Percentiles rank a stretch among this genome's conserved stretches.
Evolutionary conservation across 2,113 vertebrate genomes (phyloP).

Genomic region (Malaclemys terrapin): DNA sequence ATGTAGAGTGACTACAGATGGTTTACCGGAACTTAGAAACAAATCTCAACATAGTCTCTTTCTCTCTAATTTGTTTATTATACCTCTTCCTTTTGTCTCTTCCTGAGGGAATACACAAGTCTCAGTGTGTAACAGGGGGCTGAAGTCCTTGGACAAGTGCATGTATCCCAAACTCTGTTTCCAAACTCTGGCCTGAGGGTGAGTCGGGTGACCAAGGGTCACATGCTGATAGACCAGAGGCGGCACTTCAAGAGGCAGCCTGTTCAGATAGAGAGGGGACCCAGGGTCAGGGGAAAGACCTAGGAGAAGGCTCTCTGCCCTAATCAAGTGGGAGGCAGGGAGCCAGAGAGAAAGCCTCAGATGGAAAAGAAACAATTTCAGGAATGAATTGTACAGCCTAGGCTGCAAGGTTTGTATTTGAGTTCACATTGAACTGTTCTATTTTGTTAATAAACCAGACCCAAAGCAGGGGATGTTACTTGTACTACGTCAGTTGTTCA

Average conservation of each 20-base stretch:
- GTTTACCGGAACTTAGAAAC: conserved; percentile 28
- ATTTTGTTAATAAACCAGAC: neutral
- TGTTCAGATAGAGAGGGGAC: accelerated
- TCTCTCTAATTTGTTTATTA: accelerated
- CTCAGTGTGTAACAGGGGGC: accelerated
- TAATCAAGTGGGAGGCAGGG: accelerated
- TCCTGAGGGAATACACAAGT: neutral
- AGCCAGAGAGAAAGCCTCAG: accelerated
- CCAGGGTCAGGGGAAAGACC: neutral
- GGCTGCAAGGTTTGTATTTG: neutral
- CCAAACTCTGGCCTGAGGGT: accelerated
- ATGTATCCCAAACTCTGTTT: neutral
- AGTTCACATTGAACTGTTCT: neutral
- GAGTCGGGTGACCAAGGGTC: neutral
- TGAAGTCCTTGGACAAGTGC: accelerated
- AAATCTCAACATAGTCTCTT: neutral
- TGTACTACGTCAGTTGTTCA: neutral
- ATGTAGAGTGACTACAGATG: conserved; percentile 1
- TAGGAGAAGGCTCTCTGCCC: neutral
- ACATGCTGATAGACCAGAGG: neutral
- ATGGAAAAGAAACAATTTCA: neutral
- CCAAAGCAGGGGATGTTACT: neutral
- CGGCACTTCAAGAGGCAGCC: neutral
- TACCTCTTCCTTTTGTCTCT: neutral
- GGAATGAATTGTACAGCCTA: accelerated